phyloP scores from a whole-genome alignment of 2,113 vertebrate genomes.

The Todiramphus chloris region DNA sequence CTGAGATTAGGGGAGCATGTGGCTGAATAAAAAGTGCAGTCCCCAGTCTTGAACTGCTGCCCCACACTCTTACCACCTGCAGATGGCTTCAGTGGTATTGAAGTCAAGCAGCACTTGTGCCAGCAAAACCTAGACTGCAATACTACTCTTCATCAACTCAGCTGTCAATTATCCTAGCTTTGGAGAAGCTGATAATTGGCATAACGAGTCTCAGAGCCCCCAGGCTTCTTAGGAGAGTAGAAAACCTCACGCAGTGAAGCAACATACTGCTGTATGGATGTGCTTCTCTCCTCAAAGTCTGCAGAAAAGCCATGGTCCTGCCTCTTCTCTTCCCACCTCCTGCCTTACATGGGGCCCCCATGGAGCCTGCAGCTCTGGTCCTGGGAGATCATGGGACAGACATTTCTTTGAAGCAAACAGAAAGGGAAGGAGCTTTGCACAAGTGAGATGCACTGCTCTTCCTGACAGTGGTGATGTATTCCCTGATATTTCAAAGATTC shows the following conservation, averaged over 20 bases:
- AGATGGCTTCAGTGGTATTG: neutral
- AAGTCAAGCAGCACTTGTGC: neutral
- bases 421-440: neutral
- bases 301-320: neutral
- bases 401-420: neutral
- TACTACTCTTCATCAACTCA: neutral
- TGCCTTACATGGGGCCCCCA: neutral
- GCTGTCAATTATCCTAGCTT: neutral
- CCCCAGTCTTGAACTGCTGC: neutral
- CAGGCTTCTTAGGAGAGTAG: neutral
- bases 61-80: neutral
- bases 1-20: rapidly evolving
- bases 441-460: neutral
- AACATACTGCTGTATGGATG: neutral
- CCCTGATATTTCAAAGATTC: neutral
- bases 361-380: neutral
- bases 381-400: neutral
- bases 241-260: neutral
- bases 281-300: neutral
- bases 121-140: neutral
- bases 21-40: neutral
- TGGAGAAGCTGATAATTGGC: neutral
- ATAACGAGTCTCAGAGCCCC: neutral
- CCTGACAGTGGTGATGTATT: neutral
- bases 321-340: neutral